A percentile compares a stretch with the other conserved stretches of the same genome.
These are phyloP conservation scores for Saguinus imperator DNA, from an alignment of 2,113 vertebrate species.

Conservation along the genomic window DNA sequence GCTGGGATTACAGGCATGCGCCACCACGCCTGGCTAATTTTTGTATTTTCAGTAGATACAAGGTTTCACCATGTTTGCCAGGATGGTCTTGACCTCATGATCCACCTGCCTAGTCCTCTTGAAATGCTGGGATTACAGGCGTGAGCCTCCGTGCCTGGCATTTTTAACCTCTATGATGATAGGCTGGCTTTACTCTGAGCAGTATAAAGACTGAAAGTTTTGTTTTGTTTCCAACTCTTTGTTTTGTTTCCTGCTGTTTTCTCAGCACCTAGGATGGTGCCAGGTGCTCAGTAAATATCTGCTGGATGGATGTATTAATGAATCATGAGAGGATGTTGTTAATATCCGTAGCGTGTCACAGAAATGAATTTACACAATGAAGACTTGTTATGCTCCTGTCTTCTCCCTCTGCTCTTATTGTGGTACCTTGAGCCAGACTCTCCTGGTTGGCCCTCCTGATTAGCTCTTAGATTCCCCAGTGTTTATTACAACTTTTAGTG, in stretches of 20 bases:
- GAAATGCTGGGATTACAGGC: too few species aligned
- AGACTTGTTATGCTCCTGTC: neutral
- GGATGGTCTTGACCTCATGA: too few species aligned
- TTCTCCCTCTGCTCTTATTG: neutral
- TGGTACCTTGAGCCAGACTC: neutral
- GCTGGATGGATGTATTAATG: neutral
- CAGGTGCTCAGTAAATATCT: neutral
- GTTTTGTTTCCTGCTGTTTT: neutral
- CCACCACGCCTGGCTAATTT: too few species aligned
- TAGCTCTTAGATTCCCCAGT: neutral
- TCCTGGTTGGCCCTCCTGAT: neutral
- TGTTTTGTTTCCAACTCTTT: neutral
- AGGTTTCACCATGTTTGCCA: too few species aligned
- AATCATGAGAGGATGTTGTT: neutral
- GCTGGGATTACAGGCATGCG: too few species aligned
- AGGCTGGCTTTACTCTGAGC: neutral
- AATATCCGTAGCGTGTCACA: neutral
- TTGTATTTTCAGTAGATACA: too few species aligned
- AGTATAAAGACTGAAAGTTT: neutral
- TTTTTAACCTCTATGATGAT: neutral
- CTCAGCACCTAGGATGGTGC: neutral
- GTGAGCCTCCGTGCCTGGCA: neutral
- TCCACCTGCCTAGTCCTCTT: too few species aligned
- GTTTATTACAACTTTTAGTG: neutral
- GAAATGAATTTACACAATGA: neutral